These are phyloP conservation scores for Pedetes capensis DNA, from an alignment of 2,113 vertebrate species.

Conservation along the genomic window DNA sequence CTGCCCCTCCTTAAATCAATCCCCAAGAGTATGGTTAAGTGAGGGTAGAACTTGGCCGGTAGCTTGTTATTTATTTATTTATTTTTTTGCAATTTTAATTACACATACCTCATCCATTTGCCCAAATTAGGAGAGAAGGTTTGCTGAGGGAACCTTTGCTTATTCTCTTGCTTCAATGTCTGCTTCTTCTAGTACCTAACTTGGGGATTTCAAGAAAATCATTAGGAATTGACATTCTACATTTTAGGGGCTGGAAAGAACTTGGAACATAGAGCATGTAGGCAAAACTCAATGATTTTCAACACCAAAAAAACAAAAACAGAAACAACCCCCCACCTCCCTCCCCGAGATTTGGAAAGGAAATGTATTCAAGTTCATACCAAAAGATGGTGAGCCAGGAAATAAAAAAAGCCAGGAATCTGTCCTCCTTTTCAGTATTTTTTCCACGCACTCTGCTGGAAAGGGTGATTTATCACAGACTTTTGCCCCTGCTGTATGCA, in stretches of 20 bases:
- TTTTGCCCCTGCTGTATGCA: neutral
- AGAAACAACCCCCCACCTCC: conserved; percentile 25
- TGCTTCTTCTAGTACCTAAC: conserved; percentile 58
- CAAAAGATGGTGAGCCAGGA: neutral
- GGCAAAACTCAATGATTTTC: conserved; percentile 12
- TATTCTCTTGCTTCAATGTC: conserved; percentile 35
- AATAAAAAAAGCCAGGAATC: neutral
- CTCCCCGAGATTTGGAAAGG: conserved; percentile 6
- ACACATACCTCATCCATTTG: conserved; percentile 69
- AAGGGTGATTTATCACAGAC: neutral
- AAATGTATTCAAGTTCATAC: neutral
- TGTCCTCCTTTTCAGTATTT: neutral
- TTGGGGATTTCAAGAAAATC: conserved; percentile 65
- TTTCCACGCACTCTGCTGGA: neutral
- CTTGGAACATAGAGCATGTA: neutral
- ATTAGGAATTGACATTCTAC: conserved; percentile 40
- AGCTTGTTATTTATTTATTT: conserved; percentile 71
- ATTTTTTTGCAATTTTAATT: conserved; percentile 74
- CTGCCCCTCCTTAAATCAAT: conserved; percentile 30
- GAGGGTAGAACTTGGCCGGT: conserved; percentile 71
- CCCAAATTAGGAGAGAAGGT: conserved; percentile 71
- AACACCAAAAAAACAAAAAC: neutral
- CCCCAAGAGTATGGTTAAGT: conserved; percentile 64
- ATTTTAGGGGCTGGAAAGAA: conserved; percentile 7
- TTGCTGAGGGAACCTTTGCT: conserved; percentile 10